phyloP scores from a whole-genome alignment of 2,888 invertebrate species.

The Halictus quadricinctus region DNA sequence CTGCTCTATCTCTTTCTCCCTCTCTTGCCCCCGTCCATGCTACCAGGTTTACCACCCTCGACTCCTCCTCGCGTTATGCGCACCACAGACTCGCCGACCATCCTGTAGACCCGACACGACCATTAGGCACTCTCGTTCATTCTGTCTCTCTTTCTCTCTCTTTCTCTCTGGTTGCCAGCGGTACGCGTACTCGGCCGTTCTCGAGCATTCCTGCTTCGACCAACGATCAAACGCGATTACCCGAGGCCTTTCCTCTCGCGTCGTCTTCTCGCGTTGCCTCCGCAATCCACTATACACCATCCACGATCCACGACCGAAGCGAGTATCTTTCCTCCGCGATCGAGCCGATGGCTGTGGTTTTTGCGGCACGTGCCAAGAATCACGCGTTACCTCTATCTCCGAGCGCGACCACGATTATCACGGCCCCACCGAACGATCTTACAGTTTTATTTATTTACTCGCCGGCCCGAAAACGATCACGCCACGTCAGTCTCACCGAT shows the following conservation, averaged over 20 bases:
- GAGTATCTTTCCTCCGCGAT: neutral
- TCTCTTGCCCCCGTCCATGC: constrained; percentile 13
- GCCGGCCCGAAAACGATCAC: neutral
- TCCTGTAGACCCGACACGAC: constrained; percentile 35
- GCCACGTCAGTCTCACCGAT: neutral
- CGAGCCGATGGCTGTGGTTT: neutral
- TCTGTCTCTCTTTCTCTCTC: neutral
- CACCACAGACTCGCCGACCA: constrained; percentile 32
- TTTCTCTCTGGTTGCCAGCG: neutral
- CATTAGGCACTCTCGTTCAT: constrained; percentile 45
- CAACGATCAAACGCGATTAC: neutral
- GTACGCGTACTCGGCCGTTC: neutral
- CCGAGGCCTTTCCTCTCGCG: neutral
- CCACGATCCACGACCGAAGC: neutral
- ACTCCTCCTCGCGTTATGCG: constrained; percentile 40
- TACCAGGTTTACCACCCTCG: constrained; percentile 54
- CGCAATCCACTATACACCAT: too few species aligned
- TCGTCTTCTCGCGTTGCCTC: neutral
- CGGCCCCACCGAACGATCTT: neutral
- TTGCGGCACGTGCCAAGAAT: neutral
- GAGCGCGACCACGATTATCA: neutral
- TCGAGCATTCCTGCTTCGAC: neutral
- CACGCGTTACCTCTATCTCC: neutral
- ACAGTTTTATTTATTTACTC: neutral
- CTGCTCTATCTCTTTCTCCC: neutral